A percentile compares a stretch with the other conserved stretches of the same genome.
phyloP scores from a whole-genome alignment of 2,797 vertebrate species.

The Phrynocephalus guinanensis region DNA sequence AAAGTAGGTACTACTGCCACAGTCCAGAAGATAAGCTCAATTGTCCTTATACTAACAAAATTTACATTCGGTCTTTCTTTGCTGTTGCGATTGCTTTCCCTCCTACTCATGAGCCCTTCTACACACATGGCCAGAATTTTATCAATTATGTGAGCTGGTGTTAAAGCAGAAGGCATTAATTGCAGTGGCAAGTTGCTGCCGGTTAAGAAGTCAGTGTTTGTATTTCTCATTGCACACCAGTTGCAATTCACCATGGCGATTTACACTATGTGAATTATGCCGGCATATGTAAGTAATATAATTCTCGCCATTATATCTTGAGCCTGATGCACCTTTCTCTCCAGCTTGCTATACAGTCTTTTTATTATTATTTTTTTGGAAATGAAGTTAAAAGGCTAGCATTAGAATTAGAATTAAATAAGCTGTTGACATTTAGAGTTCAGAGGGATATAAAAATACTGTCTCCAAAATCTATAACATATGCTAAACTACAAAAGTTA shows the following conservation, averaged over 20 bases:
- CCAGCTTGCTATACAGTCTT: slow-evolving; percentile 1
- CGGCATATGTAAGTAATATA: too few species aligned
- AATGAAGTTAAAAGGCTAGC: not conserved
- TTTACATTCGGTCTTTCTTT: not conserved
- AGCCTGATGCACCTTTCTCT: not conserved
- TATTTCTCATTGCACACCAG: too few species aligned
- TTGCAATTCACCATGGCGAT: not conserved
- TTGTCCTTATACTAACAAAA: not conserved
- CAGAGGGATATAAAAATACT: slow-evolving; percentile 27
- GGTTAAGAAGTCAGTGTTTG: too few species aligned
- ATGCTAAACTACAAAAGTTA: slow-evolving; percentile 29
- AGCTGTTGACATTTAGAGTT: slow-evolving; percentile 27
- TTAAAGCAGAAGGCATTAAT: too few species aligned
- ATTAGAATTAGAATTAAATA: slow-evolving; percentile 30
- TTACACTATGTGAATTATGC: too few species aligned
- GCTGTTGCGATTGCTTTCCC: not conserved
- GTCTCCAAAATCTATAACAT: slow-evolving; percentile 31
- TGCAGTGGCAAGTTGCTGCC: too few species aligned
- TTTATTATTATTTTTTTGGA: not conserved
- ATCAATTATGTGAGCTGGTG: too few species aligned
- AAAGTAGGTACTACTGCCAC: not conserved
- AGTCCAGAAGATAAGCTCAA: not conserved
- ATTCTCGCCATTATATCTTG: not conserved
- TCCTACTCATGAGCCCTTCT: not conserved
- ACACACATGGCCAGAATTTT: not conserved